Evolutionary conservation across 2,797 vertebrate genomes (phyloP).

Genomic region (Antrozous pallidus): DNA sequence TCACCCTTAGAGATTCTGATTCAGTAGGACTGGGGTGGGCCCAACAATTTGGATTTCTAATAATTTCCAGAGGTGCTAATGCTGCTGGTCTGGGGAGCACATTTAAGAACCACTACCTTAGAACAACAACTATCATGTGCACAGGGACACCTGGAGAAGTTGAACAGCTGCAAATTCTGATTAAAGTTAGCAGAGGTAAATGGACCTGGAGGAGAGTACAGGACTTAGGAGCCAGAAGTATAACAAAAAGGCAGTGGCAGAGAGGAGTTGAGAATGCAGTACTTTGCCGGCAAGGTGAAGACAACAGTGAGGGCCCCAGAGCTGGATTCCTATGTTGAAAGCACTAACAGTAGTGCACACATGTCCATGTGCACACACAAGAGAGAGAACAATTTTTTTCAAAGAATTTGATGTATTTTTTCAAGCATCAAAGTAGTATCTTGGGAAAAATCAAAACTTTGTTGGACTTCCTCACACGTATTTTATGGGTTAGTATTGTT

Average conservation of each 20-base stretch:
- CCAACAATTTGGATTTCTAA: not conserved
- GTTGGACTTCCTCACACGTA: constrained; percentile 50
- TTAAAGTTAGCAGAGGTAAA: not conserved
- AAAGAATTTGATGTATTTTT: constrained; percentile 57
- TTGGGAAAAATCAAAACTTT: constrained; percentile 59
- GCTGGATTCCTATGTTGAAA: not conserved
- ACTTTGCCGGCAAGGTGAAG: not conserved
- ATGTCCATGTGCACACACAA: accelerated
- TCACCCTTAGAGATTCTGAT: not conserved
- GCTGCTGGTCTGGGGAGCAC: not conserved
- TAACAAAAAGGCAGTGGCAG: not conserved
- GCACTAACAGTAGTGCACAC: not conserved
- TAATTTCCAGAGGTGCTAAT: not conserved
- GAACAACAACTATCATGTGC: not conserved
- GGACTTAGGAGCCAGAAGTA: not conserved
- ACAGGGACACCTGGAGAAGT: not conserved
- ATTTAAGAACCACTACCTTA: not conserved
- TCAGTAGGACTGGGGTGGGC: not conserved
- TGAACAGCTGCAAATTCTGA: not conserved
- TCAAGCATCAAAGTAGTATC: constrained; percentile 59
- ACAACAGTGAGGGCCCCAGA: not conserved
- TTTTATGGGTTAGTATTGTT: constrained; percentile 64
- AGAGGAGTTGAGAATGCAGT: not conserved
- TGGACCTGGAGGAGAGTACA: not conserved
- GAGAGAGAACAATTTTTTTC: not conserved